Evolutionary conservation across 2,113 vertebrate species (phyloP), one percentile per base, ranked within the genome.

Genomic region (Parus major): DNA sequence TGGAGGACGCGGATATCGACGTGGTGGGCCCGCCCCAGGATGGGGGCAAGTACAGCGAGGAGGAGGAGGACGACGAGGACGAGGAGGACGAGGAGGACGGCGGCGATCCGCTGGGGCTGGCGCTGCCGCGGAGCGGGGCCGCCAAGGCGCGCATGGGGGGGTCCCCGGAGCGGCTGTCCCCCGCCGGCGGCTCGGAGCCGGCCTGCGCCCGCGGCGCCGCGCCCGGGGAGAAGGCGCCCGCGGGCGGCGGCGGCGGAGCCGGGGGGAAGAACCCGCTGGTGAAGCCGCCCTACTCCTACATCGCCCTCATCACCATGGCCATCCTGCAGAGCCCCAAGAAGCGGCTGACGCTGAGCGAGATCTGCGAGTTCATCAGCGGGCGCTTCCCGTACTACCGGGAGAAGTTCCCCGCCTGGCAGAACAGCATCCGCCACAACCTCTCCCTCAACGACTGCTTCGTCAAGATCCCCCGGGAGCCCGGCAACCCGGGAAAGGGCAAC

Each of bases 251-350:
- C 86, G 95, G 97, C 66, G 90, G 92, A 72, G 83, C 96, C 66
- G 90, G 90, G 46, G 94, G 97, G 25, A 97, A 98, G 75, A 98
- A 97, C 96, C 98, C 98, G 5, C 97, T 99, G 64, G 99, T 99
- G 83, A 99, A 99, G 96, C 99, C 99, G 9, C 99, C 99, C 4
- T 99, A 99, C 96, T 99, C 96, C 99, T 99, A 99, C 97, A 99
- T 99, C 88, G 99, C 99, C 35, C 98, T 99, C 83, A 99, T 99
- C 98, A 99, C 99, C 89, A 99, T 99, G 99, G 98, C 99, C 91
- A 99, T 99, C 96, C 98, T 99, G 94, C 99, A 99, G 98, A 99
- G 99, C 96, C 99, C 99, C 89, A 99, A 99, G 97, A 99, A 99
- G 86, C 97, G 98, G 2, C 98, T 99, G 71, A 99, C 99, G 35